A percentile compares a stretch with the other conserved stretches of the same genome.
phyloP scores from a whole-genome alignment of 2,113 vertebrate genomes.

The Microcebus lehilahytsara region DNA sequence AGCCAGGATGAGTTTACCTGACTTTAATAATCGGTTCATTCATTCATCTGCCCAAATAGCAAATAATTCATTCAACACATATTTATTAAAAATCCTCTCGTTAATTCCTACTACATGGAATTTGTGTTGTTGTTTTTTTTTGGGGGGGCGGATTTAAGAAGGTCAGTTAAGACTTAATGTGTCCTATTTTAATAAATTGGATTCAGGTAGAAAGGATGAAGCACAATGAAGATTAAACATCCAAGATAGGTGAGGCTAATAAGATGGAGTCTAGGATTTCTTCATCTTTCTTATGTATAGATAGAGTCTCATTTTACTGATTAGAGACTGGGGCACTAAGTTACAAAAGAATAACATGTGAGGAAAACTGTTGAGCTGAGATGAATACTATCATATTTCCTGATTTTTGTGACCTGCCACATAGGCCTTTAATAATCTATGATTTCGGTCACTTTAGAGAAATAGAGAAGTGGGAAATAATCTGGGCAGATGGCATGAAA shows the following conservation, averaged over 20 bases:
- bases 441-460: neutral
- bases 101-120: neutral
- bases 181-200: neutral
- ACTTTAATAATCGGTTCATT: neutral
- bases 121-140: neutral
- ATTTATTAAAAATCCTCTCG: neutral
- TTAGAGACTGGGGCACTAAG: neutral
- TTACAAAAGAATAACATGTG: neutral
- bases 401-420: neutral
- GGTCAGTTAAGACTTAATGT: neutral
- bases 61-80: neutral
- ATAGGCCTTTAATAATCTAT: neutral
- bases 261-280: neutral
- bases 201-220: neutral
- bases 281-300: neutral
- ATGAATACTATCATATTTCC: neutral
- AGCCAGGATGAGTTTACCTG: neutral
- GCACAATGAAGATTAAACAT: neutral
- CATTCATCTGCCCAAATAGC: neutral
- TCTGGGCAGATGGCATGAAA: neutral
- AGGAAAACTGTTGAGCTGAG: neutral
- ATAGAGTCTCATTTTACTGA: neutral
- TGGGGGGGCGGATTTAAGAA: neutral
- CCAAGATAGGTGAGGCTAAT: neutral
- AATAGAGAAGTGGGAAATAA: neutral